Percentiles rank a stretch among this genome's conserved stretches.
These are phyloP conservation scores for Coelinius sp. DNA, from an alignment of 2,888 invertebrate genomes.

Conservation along the genomic window DNA sequence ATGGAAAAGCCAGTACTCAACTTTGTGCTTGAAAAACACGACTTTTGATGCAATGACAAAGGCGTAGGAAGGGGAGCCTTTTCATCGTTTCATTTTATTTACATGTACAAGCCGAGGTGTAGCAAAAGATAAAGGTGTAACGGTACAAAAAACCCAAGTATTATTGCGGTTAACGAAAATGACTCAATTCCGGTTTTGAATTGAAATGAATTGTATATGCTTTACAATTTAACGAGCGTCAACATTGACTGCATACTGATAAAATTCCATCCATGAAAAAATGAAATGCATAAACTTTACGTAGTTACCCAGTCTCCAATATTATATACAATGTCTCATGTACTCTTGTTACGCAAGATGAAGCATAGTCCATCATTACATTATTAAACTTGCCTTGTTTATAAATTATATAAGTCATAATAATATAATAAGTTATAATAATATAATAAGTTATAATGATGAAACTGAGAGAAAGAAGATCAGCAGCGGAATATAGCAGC, in stretches of 20 bases:
- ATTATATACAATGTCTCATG: background rate
- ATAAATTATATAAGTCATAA: no score
- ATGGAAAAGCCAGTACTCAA: no score
- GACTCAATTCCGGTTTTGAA: background rate
- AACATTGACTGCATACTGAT: background rate
- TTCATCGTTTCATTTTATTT: no score
- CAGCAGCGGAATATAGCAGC: background rate
- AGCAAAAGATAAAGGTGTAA: no score
- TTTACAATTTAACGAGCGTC: background rate
- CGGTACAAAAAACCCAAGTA: background rate
- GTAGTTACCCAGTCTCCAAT: background rate
- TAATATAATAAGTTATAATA: no score
- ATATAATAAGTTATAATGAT: background rate
- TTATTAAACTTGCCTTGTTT: constrained; percentile 13
- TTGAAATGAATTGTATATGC: background rate
- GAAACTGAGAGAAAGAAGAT: background rate
- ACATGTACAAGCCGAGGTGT: no score
- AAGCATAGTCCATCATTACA: background rate
- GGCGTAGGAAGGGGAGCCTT: no score
- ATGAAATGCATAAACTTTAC: background rate
- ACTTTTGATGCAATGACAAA: no score
- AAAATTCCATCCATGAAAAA: background rate
- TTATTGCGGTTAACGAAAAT: background rate
- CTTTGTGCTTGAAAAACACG: no score
- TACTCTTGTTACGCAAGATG: background rate